Percentiles rank a stretch among this genome's conserved stretches.
phyloP scores from a whole-genome alignment of 2,888 invertebrate species.

The Andrena flavipes region DNA sequence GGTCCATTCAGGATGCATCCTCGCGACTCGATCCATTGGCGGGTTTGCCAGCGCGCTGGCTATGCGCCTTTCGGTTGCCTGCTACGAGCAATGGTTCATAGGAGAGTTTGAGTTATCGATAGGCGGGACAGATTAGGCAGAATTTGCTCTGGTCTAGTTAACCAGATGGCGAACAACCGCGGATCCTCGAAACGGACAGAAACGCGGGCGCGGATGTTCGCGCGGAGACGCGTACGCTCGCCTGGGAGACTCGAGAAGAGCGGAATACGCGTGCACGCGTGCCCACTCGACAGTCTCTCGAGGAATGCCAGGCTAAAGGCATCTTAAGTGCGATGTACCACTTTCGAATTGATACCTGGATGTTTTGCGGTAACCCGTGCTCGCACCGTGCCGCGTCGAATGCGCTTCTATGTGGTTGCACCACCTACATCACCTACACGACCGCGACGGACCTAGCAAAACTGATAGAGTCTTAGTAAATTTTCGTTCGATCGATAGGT shows the following conservation, averaged over 20 bases:
- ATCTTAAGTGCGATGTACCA: slow-evolving; percentile 78
- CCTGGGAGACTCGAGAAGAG: background rate
- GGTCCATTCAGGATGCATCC: slow-evolving; percentile 3
- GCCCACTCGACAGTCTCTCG: slow-evolving; percentile 69
- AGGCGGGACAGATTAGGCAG: too few species aligned
- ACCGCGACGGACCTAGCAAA: too few species aligned
- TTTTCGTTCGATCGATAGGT: too few species aligned
- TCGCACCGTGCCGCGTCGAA: slow-evolving; percentile 28
- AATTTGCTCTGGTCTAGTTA: too few species aligned
- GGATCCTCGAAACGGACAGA: background rate
- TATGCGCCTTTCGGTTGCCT: too few species aligned
- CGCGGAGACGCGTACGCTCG: background rate
- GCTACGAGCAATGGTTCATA: too few species aligned
- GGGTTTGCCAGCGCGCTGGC: background rate
- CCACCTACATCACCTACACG: too few species aligned
- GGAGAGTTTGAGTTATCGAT: too few species aligned
- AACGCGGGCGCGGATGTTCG: slow-evolving; percentile 21
- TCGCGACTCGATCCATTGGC: background rate
- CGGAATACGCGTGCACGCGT: slow-evolving; percentile 62
- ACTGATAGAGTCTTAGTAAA: too few species aligned
- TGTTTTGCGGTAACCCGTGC: slow-evolving; percentile 67
- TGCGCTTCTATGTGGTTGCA: background rate
- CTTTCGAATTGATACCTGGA: slow-evolving; percentile 78
- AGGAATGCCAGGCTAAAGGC: slow-evolving; percentile 76
- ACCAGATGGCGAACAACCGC: too few species aligned